Evolutionary conservation across 1,140 invertebrate genomes (phyloP), one percentile per base, ranked within the genome.

Genomic region (Pseudomyrmex cubaensis): DNA sequence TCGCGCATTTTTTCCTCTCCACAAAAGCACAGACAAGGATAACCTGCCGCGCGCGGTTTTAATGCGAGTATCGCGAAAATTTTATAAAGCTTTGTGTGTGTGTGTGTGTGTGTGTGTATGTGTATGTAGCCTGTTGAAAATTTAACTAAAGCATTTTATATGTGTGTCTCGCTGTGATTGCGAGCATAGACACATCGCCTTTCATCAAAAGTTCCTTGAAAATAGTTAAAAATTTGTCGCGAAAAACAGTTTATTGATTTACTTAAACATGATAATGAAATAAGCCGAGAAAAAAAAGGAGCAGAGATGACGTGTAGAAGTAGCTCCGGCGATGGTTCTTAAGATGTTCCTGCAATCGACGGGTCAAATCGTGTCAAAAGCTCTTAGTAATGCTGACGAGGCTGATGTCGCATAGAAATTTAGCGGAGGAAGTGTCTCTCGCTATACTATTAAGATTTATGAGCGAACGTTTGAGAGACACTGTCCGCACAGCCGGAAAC

Each of bases 401-500:
- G 69, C 52, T 69, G 87, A 85, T 85, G 88, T 67, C 73, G 56
- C 15, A 35, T 66, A 15, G 35, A 59, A 15, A 35, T 20, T 57
- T 52, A 74, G 59, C 17, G 44, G 54, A 87, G 66, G 76, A 88
- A 88, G 46, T 67, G 78, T 57, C 66, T 89, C 77, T 67, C 63
- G 67, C 75, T 76, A 61, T 90, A 89, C 64, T 84, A 85, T 87
- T 85, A 85, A 92, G 85, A 91, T 92, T 92, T 92, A 91, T 78
- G 87, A 89, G 69, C 62, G 73, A 64, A 61, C 62, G 76, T 91
- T 90, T 90, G 90, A 91, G 90, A 90, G 80, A 85, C 85, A 88
- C 83, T 86, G 89, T 76, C 85, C 87, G 35, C 35, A 35, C 35
- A 89, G 70, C 59, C 87, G 78, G 82, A 90, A 88, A 89, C 85